Evolutionary conservation across 2,888 invertebrate species (phyloP).

Genomic region (Ditylenchus weischeri): DNA sequence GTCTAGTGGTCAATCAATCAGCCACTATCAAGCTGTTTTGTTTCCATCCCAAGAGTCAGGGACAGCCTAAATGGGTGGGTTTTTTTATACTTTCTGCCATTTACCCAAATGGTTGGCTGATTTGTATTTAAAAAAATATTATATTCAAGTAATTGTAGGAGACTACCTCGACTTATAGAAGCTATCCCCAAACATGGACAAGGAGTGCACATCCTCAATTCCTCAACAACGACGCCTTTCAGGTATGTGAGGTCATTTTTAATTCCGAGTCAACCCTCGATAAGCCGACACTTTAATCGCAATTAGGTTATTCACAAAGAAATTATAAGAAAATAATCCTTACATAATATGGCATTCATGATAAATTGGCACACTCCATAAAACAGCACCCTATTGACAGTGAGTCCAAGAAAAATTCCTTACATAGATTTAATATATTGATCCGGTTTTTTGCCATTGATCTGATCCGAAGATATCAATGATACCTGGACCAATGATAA

Average conservation of each 20-base stretch:
- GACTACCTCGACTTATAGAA: constrained; percentile 53
- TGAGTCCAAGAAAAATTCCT: no score
- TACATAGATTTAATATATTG: no score
- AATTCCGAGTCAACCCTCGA: no score
- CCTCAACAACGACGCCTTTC: constrained; percentile 43
- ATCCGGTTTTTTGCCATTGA: no score
- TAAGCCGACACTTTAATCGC: no score
- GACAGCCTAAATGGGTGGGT: constrained; percentile 47
- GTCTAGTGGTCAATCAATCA: constrained; percentile 49
- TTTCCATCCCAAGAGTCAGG: constrained; percentile 40
- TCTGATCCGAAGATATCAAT: no score
- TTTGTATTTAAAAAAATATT: background rate
- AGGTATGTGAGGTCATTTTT: constrained; percentile 31
- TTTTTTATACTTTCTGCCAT: background rate
- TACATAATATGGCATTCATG: no score
- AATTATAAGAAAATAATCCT: no score
- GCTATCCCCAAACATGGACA: constrained; percentile 54
- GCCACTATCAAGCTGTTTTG: constrained; percentile 53
- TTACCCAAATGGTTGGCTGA: background rate
- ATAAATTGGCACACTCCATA: no score
- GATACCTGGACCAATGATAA: no score
- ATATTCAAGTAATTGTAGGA: constrained; percentile 39
- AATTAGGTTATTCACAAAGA: no score
- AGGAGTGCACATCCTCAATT: constrained; percentile 33
- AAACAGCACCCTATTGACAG: no score